These are phyloP conservation scores for Delia radicum DNA, from an alignment of 1,140 invertebrate species.

Conservation along the genomic window DNA sequence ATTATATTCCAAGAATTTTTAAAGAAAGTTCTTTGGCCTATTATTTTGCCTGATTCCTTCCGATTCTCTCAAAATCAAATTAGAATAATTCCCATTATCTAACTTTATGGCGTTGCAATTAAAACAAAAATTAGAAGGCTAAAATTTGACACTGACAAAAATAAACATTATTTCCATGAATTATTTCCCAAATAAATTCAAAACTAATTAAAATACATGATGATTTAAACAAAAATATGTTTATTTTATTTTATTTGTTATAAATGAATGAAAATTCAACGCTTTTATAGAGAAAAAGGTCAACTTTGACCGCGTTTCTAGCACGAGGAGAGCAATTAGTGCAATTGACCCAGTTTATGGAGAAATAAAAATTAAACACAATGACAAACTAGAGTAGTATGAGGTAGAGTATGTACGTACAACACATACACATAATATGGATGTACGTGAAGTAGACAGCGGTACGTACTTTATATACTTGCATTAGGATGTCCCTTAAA, in stretches of 20 bases:
- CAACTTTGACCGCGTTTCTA: conserved; percentile 21
- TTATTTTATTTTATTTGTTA: neutral
- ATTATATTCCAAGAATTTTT: too few relatives aligned
- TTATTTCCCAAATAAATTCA: neutral
- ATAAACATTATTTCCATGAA: neutral
- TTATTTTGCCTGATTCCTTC: too few relatives aligned
- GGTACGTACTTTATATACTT: too few relatives aligned
- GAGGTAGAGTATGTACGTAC: too few relatives aligned
- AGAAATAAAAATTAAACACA: neutral
- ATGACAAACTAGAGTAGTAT: neutral
- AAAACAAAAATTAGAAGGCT: neutral
- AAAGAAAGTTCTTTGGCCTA: too few relatives aligned
- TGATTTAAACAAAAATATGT: neutral
- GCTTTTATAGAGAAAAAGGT: conserved; percentile 23
- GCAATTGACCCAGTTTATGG: conserved; percentile 19
- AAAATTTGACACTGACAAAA: neutral
- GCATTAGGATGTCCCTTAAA: too few relatives aligned
- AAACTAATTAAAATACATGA: neutral
- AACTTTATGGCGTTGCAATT: too few relatives aligned
- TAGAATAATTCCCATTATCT: too few relatives aligned
- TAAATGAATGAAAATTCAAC: conserved; percentile 23
- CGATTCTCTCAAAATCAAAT: too few relatives aligned
- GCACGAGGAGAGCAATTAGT: conserved; percentile 22
- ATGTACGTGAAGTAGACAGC: too few relatives aligned
- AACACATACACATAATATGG: neutral